These are phyloP conservation scores for Tapirus indicus DNA, from an alignment of 2,797 vertebrate genomes.

Conservation along the genomic window DNA sequence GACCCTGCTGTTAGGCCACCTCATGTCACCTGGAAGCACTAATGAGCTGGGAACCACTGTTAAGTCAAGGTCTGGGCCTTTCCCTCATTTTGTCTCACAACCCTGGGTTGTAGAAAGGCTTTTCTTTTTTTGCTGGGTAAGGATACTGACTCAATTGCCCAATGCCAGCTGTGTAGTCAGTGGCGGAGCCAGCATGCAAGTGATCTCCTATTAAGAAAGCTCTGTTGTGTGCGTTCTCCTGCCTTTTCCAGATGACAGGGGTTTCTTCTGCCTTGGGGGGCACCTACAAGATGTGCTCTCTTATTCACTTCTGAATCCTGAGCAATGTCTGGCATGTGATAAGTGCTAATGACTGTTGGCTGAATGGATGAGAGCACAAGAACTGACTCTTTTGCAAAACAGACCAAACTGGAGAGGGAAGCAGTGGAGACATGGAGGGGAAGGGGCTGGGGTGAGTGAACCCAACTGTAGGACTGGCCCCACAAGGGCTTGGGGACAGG, in stretches of 20 bases:
- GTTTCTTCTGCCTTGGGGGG: neutral
- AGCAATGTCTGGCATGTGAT: neutral
- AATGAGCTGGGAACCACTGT: neutral
- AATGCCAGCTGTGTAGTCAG: neutral
- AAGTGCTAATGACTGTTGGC: neutral
- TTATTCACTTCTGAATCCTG: neutral
- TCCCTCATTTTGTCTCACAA: neutral
- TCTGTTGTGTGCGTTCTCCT: neutral
- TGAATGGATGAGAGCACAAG: neutral
- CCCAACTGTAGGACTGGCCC: neutral
- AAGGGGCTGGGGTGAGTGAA: neutral
- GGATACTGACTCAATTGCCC: neutral
- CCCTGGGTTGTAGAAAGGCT: neutral
- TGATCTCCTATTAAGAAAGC: rapidly evolving
- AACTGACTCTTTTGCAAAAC: neutral
- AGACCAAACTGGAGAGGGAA: neutral
- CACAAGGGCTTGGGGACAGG: neutral
- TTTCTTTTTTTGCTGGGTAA: neutral
- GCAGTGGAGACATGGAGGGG: neutral
- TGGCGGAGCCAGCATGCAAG: no score
- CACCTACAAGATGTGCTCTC: no score
- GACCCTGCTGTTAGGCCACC: neutral
- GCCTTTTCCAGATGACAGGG: neutral
- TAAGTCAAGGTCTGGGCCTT: neutral
- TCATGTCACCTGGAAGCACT: neutral